These are phyloP conservation scores for Pollenia labialis DNA, from an alignment of 2,888 invertebrate genomes.

Conservation along the genomic window DNA sequence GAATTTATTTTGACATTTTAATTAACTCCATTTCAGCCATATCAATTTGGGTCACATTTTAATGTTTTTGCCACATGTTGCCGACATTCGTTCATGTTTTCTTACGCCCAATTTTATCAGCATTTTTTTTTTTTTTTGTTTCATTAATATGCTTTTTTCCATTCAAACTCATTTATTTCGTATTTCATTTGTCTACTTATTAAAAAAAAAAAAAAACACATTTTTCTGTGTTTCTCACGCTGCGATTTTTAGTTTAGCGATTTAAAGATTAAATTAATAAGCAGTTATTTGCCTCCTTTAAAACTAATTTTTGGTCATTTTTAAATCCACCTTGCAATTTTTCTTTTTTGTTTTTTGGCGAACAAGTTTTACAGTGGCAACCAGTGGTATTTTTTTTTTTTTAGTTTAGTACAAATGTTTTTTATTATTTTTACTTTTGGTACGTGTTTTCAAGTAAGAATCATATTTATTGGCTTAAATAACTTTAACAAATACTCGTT, in stretches of 20 bases:
- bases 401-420: not conserved
- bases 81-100: conserved; percentile 65
- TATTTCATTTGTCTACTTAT: conserved; percentile 50
- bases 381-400: not conserved
- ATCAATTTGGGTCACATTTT: conserved; percentile 65
- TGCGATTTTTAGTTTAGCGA: conserved; percentile 63
- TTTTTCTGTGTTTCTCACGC: conserved; percentile 67
- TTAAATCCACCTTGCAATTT: conserved; percentile 37
- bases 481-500: conserved; percentile 49
- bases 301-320: conserved; percentile 27
- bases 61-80: conserved; percentile 45
- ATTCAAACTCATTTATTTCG: conserved; percentile 12
- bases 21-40: conserved; percentile 56
- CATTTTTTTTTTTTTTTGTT: conserved; percentile 36
- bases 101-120: conserved; percentile 66
- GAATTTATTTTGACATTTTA: conserved; percentile 67
- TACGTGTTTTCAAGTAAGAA: conserved; percentile 20
- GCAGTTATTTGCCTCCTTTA: conserved; percentile 68
- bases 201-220: conserved; percentile 31
- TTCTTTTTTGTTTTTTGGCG: not conserved
- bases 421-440: not conserved
- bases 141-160: conserved; percentile 13
- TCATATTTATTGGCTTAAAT: conserved; percentile 50
- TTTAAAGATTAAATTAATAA: conserved; percentile 73
- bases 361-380: conserved; percentile 25